Evolutionary conservation across 2,888 invertebrate species (phyloP), one percentile per base, ranked within the genome.

Genomic region (Megastigmus dorsalis): DNA sequence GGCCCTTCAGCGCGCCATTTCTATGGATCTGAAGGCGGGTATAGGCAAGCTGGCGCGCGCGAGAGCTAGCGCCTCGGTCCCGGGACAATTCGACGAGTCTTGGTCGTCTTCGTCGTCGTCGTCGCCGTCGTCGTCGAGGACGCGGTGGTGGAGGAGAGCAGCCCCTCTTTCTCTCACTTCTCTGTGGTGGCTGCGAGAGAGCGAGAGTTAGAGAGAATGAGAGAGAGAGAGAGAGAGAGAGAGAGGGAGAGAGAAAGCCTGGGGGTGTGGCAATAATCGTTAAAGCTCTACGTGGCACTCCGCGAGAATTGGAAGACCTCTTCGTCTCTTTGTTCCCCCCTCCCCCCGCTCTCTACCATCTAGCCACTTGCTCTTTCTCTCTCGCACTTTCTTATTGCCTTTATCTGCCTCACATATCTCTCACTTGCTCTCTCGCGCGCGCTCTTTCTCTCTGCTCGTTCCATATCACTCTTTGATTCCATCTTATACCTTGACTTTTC

Each of bases 261-360:
- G 45, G 54, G 65, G 67, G 68, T 70, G 66, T 60, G 74, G 77
- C 74, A 80, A 79, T 80, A 80, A 80, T 79, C 80, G 79, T 80
- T 80, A 79, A 80, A 80, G 72, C 80, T 80, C 75, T 79, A 80
- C 78, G 77, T 79, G 79, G 76, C 75, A 74, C 75, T 77, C 65
- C 48, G 54, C 71, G 68, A 70, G 76, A 78, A 80, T 80, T 76
- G 75, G 74, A 76, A 72, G 75, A 55, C 36, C 68, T 63, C 68
- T 68, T 43, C 63, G 67, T 72, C 71, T 72, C 71, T 75, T 75
- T 68, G 62, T 72, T n/a, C 36, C 43, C n/a, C 18, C 28, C 28
- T 10, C 18, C 30, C 45, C 10, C 18, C n/a, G n/a, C 43, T 52
- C 28, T 15, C 10, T 3, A 55, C 36, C 18, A 13, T 13, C 55